phyloP scores from a whole-genome alignment of 2,113 vertebrate species.

The Anas platyrhynchos region DNA sequence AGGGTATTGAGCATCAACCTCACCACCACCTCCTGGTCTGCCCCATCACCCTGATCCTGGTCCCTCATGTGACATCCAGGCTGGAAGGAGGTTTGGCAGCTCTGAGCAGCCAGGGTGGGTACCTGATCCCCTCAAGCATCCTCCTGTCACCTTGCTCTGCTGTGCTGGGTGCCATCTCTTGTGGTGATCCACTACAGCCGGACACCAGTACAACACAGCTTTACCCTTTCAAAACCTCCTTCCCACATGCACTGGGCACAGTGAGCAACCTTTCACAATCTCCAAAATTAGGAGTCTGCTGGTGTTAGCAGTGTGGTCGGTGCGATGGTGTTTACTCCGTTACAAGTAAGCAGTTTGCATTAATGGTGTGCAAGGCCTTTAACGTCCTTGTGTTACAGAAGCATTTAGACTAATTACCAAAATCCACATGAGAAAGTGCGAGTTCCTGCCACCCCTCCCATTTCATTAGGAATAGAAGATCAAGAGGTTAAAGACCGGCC shows the following conservation, averaged over 20 bases:
- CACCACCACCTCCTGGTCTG: not conserved
- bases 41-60: not conserved
- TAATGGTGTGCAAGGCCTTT: not conserved
- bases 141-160: not conserved
- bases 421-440: slow-evolving; percentile 37
- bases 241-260: not conserved
- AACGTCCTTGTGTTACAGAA: not conserved
- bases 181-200: not conserved
- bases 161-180: rapidly evolving
- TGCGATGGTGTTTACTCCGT: not conserved
- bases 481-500: slow-evolving; percentile 6
- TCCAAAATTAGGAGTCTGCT: not conserved
- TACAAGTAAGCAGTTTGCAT: not conserved
- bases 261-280: not conserved
- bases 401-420: slow-evolving; percentile 2
- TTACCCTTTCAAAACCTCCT: not conserved
- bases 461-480: slow-evolving; percentile 22
- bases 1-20: not conserved
- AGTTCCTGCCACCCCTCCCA: slow-evolving; percentile 5
- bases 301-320: not conserved
- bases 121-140: too few species aligned
- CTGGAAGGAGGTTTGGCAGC: not conserved
- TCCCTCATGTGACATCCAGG: not conserved
- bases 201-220: not conserved
- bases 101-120: rapidly evolving